A percentile compares a stretch with the other conserved stretches of the same genome.
These are phyloP conservation scores for Diogma glabrata DNA, from an alignment of 2,888 invertebrate species.

Conservation along the genomic window DNA sequence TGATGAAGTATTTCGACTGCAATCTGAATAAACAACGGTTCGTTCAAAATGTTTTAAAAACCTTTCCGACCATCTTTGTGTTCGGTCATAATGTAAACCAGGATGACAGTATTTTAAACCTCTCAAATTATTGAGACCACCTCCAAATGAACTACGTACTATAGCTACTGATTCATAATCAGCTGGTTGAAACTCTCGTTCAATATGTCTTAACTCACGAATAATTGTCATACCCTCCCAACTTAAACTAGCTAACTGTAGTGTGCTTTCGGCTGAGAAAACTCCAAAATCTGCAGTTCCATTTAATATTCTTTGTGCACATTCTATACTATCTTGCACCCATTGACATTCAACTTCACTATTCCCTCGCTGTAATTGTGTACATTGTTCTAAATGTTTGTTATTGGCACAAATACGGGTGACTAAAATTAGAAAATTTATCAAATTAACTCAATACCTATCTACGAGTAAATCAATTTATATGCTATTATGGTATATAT, in stretches of 20 bases:
- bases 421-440: too few relatives aligned
- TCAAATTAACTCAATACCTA: too few relatives aligned
- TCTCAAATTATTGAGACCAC: slow-evolving; percentile 39
- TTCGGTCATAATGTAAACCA: slow-evolving; percentile 40
- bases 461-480: too few relatives aligned
- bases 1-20: slow-evolving; percentile 30
- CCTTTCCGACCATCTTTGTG: slow-evolving; percentile 41
- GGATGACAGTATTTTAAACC: slow-evolving; percentile 53
- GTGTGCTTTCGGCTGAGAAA: slow-evolving; percentile 48
- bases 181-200: slow-evolving; percentile 25
- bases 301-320: slow-evolving; percentile 42
- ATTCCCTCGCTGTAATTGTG: slow-evolving; percentile 19
- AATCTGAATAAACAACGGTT: slow-evolving; percentile 22
- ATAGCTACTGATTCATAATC: slow-evolving; percentile 50
- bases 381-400: slow-evolving; percentile 16
- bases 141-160: slow-evolving; percentile 38
- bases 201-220: slow-evolving; percentile 37
- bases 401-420: slow-evolving; percentile 19
- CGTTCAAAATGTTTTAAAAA: slow-evolving; percentile 50
- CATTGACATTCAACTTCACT: slow-evolving; percentile 18
- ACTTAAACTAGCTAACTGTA: slow-evolving; percentile 40
- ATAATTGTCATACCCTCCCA: slow-evolving; percentile 38
- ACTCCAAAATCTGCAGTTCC: slow-evolving; percentile 46
- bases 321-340: slow-evolving; percentile 42
- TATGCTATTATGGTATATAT: too few relatives aligned